Base-by-base conservation (phyloP, 1,140 invertebrate genomes). In the Drosophila bipectinata region DNA sequence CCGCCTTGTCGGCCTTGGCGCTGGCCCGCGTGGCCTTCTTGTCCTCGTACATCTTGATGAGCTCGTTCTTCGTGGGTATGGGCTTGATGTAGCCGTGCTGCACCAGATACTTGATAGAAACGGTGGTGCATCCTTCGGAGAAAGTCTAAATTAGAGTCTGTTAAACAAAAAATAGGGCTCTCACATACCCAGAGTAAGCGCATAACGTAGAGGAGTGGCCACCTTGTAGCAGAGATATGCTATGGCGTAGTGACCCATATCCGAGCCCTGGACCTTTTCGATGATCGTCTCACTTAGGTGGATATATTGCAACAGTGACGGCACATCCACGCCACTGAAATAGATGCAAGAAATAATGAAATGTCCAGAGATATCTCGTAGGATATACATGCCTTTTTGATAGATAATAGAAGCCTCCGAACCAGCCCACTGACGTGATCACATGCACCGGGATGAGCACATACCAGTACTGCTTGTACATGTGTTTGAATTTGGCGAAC, bases 401-500 rank as follows among this genome's bases (percentile, higher is more conserved):
- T 75, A 95, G 92, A 90, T 96, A 95, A 92, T 98, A 99, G 92
- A 98, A 98, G 14, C 94, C 92, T 9, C 95, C 95, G 92, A 96
- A 95, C 98, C 98, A 99, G 62, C 95, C 93, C 56, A 94, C 91
- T 1, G 97, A 98, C 9, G 98, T 98, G 5, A 95, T 93, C 57
- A 97, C 79, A 92, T 99, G 98, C 1, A 99, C 97, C 30, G 97
- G 97, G 59, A 99, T 92, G 34, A 98, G 90, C 60, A 99, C 95
- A 92, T 98, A 98, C 96, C 98, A 99, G 92, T 99, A 98, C 90
- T 98, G 95, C 92, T 96, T 96, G 84, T 97, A 97, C 94, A 98
- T 96, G 85, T 96, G 93, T 92, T 98, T 99, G 92, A 99, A 98
- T 82, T 94, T 95, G 83, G 97, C 94, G 89, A 97, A 96, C 9